These are phyloP conservation scores for Alosa alosa DNA, from an alignment of 2,113 vertebrate genomes.

Conservation along the genomic window DNA sequence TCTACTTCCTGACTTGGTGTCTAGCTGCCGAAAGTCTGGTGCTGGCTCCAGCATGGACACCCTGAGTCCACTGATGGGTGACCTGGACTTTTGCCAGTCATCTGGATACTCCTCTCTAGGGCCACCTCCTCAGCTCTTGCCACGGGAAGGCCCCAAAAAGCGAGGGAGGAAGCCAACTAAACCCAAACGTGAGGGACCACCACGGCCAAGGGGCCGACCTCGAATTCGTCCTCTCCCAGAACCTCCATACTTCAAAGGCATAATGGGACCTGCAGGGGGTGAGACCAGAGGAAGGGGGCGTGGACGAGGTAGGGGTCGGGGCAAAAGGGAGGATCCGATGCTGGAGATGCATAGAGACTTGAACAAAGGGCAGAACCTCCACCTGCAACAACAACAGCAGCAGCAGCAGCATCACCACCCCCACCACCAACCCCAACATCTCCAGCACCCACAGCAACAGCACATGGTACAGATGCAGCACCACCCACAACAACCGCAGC, in stretches of 20 bases:
- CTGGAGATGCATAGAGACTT: slow-evolving; percentile 63
- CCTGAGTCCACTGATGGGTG: slow-evolving; percentile 80
- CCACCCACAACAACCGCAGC: slow-evolving; percentile 50
- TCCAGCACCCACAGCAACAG: slow-evolving; percentile 56
- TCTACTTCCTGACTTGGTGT: slow-evolving; percentile 84
- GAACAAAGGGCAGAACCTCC: slow-evolving; percentile 63
- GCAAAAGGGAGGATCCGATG: slow-evolving; percentile 63
- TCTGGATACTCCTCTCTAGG: slow-evolving; percentile 70
- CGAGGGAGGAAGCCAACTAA: slow-evolving; percentile 86
- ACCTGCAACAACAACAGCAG: slow-evolving; percentile 52
- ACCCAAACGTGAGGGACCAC: slow-evolving; percentile 86
- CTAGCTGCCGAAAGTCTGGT: slow-evolving; percentile 78
- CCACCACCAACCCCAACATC: slow-evolving; percentile 43
- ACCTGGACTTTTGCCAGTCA: slow-evolving; percentile 82
- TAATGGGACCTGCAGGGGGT: slow-evolving; percentile 68
- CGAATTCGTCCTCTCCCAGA: slow-evolving; percentile 84
- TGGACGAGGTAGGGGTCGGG: slow-evolving; percentile 66
- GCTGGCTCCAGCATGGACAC: slow-evolving; percentile 54
- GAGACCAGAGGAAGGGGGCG: slow-evolving; percentile 59
- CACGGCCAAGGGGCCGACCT: slow-evolving; percentile 80
- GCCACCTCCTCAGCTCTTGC: slow-evolving; percentile 60
- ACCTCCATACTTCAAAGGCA: slow-evolving; percentile 64
- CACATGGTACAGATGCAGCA: slow-evolving; percentile 50
- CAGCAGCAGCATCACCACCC: slow-evolving; percentile 38
- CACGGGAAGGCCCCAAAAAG: slow-evolving; percentile 77